Percentiles rank a stretch among this genome's conserved stretches.
phyloP scores from a whole-genome alignment of 2,113 vertebrate genomes.

The Pelodiscus sinensis region DNA sequence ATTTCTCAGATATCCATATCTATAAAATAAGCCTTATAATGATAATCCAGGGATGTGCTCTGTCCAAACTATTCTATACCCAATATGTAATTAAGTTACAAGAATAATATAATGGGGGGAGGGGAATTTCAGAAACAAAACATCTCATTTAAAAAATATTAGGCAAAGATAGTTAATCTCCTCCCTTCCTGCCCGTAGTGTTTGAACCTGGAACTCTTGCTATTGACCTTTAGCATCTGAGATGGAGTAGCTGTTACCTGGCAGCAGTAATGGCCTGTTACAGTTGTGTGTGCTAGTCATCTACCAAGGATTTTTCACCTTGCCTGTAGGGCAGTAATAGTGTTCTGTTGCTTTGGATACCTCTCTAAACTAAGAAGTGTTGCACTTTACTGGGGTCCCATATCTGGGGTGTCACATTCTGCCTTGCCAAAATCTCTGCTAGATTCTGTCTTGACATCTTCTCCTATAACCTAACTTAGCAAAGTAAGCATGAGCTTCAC shows the following conservation, averaged over 20 bases:
- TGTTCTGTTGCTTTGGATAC: slow-evolving; percentile 48
- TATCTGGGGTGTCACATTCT: slow-evolving; percentile 28
- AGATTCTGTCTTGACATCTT: not conserved
- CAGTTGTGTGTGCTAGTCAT: slow-evolving; percentile 22
- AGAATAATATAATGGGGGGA: not conserved
- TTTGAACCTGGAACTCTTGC: not conserved
- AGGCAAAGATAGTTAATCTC: slow-evolving; percentile 20
- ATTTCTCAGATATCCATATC: not conserved
- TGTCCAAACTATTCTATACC: not conserved
- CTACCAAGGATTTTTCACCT: slow-evolving; percentile 37
- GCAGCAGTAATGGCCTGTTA: slow-evolving; percentile 45
- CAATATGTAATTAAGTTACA: slow-evolving; percentile 26
- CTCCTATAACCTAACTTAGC: slow-evolving; percentile 3
- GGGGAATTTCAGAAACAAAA: not conserved
- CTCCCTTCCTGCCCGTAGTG: not conserved
- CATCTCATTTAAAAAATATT: not conserved
- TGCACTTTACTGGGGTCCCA: slow-evolving; percentile 37
- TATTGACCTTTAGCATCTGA: not conserved
- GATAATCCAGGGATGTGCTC: not conserved
- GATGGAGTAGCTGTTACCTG: not conserved
- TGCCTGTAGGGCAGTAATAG: slow-evolving; percentile 29
- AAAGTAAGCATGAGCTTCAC: not conserved
- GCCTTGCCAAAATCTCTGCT: slow-evolving; percentile 7
- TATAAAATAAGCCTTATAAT: slow-evolving; percentile 13
- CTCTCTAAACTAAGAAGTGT: slow-evolving; percentile 41